These are phyloP conservation scores for Phortica variegata DNA, from an alignment of 1,140 invertebrate genomes.

Conservation along the genomic window DNA sequence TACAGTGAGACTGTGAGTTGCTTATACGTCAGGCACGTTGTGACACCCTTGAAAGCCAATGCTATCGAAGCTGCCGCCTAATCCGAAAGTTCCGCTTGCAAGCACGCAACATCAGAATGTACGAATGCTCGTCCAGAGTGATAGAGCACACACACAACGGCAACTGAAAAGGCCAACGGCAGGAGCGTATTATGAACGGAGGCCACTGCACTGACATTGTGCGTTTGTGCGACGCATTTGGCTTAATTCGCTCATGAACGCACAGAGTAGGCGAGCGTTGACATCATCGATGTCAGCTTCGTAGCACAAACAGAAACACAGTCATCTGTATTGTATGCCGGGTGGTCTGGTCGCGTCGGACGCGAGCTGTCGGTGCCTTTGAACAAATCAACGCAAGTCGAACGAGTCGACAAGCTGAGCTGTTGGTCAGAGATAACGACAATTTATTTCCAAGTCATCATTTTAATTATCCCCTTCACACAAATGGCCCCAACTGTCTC, in stretches of 20 bases:
- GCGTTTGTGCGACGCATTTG: not conserved
- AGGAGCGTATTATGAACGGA: slow-evolving; percentile 6
- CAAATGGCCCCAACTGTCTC: no score
- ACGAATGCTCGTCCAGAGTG: slow-evolving; percentile 25
- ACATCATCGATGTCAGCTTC: slow-evolving; percentile 11
- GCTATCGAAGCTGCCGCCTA: slow-evolving; percentile 32
- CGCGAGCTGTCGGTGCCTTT: no score
- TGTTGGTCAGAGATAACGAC: slow-evolving; percentile 57
- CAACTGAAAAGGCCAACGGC: not conserved
- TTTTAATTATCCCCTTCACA: slow-evolving; percentile 57
- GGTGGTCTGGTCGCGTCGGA: slow-evolving; percentile 13
- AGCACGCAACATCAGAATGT: slow-evolving; percentile 46
- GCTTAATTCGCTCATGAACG: slow-evolving; percentile 5
- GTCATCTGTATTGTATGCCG: slow-evolving; percentile 12
- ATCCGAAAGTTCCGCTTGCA: slow-evolving; percentile 53
- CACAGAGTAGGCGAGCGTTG: slow-evolving; percentile 36
- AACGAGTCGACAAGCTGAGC: not conserved
- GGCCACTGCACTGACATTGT: not conserved
- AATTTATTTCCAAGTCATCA: slow-evolving; percentile 58
- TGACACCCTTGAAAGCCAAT: not conserved
- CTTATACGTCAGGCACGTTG: no score
- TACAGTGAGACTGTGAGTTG: no score
- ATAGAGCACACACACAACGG: slow-evolving; percentile 48
- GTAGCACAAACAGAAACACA: not conserved
- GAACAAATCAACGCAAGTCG: no score